Evolutionary conservation across 23 tunicate species (phyloP), one percentile per base, ranked within the genome.

Genomic region (Diplosoma virens): DNA sequence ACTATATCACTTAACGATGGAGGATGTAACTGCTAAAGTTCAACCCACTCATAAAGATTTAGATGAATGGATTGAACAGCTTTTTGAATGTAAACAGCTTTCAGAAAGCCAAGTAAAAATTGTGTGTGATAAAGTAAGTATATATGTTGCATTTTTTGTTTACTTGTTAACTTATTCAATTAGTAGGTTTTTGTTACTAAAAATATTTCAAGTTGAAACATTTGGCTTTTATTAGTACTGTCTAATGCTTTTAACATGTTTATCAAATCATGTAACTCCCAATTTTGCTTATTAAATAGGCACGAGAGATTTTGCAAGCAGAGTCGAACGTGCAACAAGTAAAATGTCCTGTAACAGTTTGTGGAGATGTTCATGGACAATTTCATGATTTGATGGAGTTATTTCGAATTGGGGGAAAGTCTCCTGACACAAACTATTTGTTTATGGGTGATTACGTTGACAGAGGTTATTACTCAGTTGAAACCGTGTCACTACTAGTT

Each of bases 341-440:
- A 21, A 78, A 79, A 79, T 94, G 99, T 67, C 99, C 99, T 9
- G 99, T 94, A 24, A 94, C 99, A 3, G 99, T 94, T 9, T 94
- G 99, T 47, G 99, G 99, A 9, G 99, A 94, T 83, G 99, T 94
- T 4, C 99, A 94, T 58, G 99, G 99, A 18, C 99, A 94, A 73
- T 94, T 94, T 68, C 99, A 94, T 75, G 99, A 94, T 58, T 80
- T 94, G 32, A 94, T 94, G 99, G 99, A 94, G 70, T 59, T 94
- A 58, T 94, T 94, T 55, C 80, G 98, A 55, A 93, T 93, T 25
- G 98, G 98, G 16, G 98, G 98, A 22, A 81, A 84, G 52, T 86
- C 98, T 30, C 98, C 98, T 1, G 98, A 93, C 65, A 93, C 98
- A 27, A 93, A 93, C 46, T 93, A 93, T 72, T 73, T 93, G 21